These are phyloP conservation scores for Callithrix jacchus DNA, from an alignment of 2,113 vertebrate species.

Conservation along the genomic window DNA sequence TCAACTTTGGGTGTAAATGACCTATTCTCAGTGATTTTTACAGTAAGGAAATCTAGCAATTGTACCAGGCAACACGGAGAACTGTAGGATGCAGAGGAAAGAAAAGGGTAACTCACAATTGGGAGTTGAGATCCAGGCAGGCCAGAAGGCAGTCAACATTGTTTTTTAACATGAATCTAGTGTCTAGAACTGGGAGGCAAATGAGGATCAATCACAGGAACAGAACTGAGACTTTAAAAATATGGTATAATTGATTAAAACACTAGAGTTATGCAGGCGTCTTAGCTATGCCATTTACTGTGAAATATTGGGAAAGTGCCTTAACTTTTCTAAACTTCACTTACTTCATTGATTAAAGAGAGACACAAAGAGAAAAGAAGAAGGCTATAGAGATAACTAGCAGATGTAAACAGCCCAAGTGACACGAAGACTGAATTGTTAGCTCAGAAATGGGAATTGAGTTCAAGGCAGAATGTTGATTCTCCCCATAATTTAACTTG, in stretches of 20 bases:
- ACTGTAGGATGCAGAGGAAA: not conserved
- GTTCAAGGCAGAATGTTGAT: not conserved
- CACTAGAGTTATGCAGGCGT: not conserved
- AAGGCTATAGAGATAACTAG: not conserved
- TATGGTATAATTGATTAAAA: not conserved
- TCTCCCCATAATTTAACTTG: not conserved
- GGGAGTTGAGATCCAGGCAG: not conserved
- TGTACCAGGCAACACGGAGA: not conserved
- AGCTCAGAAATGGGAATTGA: not conserved
- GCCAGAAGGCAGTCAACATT: not conserved
- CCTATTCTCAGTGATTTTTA: not conserved
- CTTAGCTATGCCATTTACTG: not conserved
- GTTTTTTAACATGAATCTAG: not conserved
- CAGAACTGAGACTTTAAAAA: not conserved
- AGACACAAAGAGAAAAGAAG: not conserved
- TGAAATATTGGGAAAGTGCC: not conserved
- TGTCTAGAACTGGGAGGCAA: not conserved
- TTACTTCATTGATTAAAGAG: not conserved
- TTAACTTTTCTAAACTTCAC: conserved; percentile 10
- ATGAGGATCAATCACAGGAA: not conserved
- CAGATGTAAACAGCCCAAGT: not conserved
- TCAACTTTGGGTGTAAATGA: not conserved
- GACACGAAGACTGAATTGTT: not conserved
- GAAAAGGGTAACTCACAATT: not conserved
- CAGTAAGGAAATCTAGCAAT: not conserved